Evolutionary conservation across 2,888 invertebrate genomes (phyloP).

Genomic region (Diaprepes abbreviatus): DNA sequence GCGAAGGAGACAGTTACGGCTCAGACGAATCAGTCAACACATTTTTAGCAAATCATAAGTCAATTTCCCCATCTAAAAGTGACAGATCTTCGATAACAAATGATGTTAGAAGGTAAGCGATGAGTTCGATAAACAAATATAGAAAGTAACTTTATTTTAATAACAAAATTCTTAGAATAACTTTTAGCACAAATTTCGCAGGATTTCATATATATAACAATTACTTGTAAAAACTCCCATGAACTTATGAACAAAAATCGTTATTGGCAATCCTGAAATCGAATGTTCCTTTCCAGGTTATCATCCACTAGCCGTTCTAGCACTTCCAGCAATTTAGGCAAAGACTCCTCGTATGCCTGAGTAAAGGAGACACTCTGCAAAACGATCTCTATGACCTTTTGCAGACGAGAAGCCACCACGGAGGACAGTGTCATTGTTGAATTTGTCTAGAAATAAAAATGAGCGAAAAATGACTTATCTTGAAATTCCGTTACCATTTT

Average conservation of each 20-base stretch:
- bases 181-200: too few species aligned
- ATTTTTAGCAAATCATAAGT: slow-evolving; percentile 75
- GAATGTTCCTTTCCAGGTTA: slow-evolving; percentile 55
- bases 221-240: too few species aligned
- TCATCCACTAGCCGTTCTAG: slow-evolving; percentile 62
- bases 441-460: slow-evolving; percentile 51
- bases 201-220: too few species aligned
- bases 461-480: slow-evolving; percentile 21
- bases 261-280: too few species aligned
- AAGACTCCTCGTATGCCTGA: slow-evolving; percentile 66
- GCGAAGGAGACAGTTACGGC: slow-evolving; percentile 76
- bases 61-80: slow-evolving; percentile 59
- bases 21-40: slow-evolving; percentile 77
- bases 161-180: too few species aligned
- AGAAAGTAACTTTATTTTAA: too few species aligned
- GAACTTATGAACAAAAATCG: too few species aligned
- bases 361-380: slow-evolving; percentile 66
- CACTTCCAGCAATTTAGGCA: slow-evolving; percentile 60
- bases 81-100: slow-evolving; percentile 49
- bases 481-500: neutral
- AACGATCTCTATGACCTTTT: slow-evolving; percentile 65
- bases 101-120: slow-evolving; percentile 55
- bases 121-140: too few species aligned
- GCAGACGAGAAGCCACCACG: slow-evolving; percentile 56
- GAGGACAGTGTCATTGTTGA: slow-evolving; percentile 54